Evolutionary conservation across 2,888 invertebrate species (phyloP), one percentile per base, ranked within the genome.

Genomic region (Aromia moschata): DNA sequence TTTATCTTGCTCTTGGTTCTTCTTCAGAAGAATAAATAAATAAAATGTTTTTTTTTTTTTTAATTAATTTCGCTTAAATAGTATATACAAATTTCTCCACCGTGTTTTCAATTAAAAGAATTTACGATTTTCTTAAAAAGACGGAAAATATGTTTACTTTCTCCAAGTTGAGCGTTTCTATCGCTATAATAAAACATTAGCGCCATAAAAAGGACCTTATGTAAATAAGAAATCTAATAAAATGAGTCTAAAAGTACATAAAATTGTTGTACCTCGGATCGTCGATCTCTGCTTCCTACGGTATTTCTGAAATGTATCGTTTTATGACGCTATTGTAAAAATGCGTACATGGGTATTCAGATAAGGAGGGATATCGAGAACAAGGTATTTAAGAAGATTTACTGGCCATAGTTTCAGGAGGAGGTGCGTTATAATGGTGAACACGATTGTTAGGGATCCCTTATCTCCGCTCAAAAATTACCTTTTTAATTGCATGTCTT

Each of bases 341-440:
- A 46, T 25, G 40, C 38, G 31, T 46, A 46, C 56, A 46, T 18
- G 33, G 47, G 25, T 16, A 41, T 40, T 45, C n/a, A 33, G 56
- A 56, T 46, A 56, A 56, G 37, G 18, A n/a, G n/a, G 47, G 56
- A 56, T 40, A 56, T 20, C 38, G 31, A 40, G 40, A 46, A 56
- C 56, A 56, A 17, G 56, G 36, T 47, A 47, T 56, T 56, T 56
- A 47, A 45, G 25, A 11, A 47, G 56, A 56, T 56, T 56, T 56
- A 56, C 45, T 12, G 40, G 31, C 17, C 14, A 14, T 17, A n/a
- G 11, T 14, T 18, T 18, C 37, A 12, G 49, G 15, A 30, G 14
- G 30, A 38, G 49, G 49, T 30, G 15, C 37, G 33, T 49, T 15
- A 38, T 38, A 49, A 11, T 25, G 14, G 25, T n/a, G 47, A 14